phyloP scores from a whole-genome alignment of 2,113 vertebrate species.

The Siphamia tubifer region DNA sequence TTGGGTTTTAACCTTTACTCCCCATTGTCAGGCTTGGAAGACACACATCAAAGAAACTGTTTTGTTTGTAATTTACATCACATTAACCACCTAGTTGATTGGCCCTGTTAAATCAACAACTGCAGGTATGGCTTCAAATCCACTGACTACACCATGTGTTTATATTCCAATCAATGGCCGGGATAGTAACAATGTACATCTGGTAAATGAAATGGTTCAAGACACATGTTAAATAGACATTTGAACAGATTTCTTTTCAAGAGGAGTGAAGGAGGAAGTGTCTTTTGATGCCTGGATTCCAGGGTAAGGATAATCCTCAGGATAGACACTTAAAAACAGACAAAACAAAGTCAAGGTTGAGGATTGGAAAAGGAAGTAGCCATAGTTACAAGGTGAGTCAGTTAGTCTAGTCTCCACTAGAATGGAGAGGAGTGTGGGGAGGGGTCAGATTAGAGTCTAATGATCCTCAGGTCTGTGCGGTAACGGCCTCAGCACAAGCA shows the following conservation, averaged over 20 bases:
- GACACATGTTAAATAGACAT: no score
- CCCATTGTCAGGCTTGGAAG: constrained; percentile 31
- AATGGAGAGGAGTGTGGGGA: constrained; percentile 9
- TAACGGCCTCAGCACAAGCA: constrained; percentile 14
- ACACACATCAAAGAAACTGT: constrained; percentile 52
- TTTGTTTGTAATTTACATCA: constrained; percentile 57
- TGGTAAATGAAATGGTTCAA: not conserved
- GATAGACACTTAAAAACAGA: constrained; percentile 5
- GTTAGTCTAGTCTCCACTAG: not conserved
- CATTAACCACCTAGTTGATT: constrained; percentile 42
- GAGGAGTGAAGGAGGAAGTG: not conserved
- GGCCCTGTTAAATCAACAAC: constrained; percentile 30
- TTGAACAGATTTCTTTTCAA: not conserved
- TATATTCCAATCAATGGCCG: not conserved
- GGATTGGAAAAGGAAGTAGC: constrained; percentile 30
- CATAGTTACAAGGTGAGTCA: constrained; percentile 25
- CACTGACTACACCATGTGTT: constrained; percentile 29
- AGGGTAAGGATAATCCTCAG: not conserved
- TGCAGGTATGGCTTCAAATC: constrained; percentile 12
- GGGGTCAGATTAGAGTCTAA: constrained; percentile 40
- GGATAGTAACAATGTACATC: not conserved
- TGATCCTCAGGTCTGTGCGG: constrained; percentile 33
- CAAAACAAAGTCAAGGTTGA: constrained; percentile 37
- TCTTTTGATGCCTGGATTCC: constrained; percentile 21
- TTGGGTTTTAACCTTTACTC: constrained; percentile 47